phyloP scores from a whole-genome alignment of 2,113 vertebrate species.

The Corydoras sp. region DNA sequence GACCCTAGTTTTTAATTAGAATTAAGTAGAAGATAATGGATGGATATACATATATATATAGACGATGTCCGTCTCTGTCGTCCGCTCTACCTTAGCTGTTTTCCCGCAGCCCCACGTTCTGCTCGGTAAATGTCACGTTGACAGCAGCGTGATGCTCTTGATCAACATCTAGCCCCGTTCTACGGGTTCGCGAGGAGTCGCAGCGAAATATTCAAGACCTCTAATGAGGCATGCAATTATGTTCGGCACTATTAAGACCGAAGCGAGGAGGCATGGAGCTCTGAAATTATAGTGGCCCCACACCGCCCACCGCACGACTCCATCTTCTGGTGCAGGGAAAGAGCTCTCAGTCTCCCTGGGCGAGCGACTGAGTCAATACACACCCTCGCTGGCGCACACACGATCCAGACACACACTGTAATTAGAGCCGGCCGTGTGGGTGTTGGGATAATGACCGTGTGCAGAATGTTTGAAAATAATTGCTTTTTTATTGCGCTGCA shows the following conservation, averaged over 20 bases:
- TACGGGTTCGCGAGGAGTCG: not conserved
- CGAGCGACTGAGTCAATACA: not conserved
- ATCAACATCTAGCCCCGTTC: not conserved
- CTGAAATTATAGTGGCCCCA: conserved; percentile 15
- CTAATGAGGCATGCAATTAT: conserved; percentile 23
- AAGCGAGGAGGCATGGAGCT: not conserved
- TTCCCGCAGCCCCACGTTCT: too few relatives aligned
- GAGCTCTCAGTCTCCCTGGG: conserved; percentile 15
- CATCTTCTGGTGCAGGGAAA: conserved; percentile 8
- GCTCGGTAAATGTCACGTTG: too few relatives aligned
- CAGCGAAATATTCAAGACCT: conserved; percentile 4
- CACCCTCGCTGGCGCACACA: not conserved
- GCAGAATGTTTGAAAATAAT: conserved; percentile 34
- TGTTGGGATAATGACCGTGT: conserved; percentile 27
- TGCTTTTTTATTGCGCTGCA: conserved; percentile 33
- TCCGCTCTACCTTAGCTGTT: too few relatives aligned
- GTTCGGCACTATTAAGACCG: not conserved
- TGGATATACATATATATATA: too few relatives aligned
- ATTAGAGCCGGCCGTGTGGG: conserved; percentile 29
- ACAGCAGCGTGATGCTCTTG: not conserved
- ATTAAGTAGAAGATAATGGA: too few relatives aligned
- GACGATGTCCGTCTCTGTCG: too few relatives aligned
- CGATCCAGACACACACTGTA: not conserved
- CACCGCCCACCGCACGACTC: conserved; percentile 22
- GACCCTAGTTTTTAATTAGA: too few relatives aligned